Evolutionary conservation across 2,888 invertebrate genomes (phyloP), one percentile per base, ranked within the genome.

Genomic region (Calliphora vomitoria): DNA sequence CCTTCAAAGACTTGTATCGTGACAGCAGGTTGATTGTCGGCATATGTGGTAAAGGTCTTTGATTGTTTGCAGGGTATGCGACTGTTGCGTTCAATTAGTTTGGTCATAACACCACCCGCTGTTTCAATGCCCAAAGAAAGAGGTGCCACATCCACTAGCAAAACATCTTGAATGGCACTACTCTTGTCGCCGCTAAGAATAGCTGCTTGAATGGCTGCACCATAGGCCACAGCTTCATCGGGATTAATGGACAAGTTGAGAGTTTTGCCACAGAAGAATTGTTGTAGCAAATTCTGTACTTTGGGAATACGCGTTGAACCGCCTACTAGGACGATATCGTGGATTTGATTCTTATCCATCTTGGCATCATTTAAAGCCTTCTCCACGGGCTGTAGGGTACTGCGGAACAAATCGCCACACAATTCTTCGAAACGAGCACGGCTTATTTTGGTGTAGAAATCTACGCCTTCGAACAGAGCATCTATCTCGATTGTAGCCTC

Each of bases 231-330:
- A 0, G 97, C 97, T 91, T 97, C 97, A 90, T 97, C 97, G 0
- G 97, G 97, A 91, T 97, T 97, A 91, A 97, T 96, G 78, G 96
- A 96, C 66, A 96, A 94, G 92, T 96, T 96, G 50, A 97, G 93
- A 66, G 95, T 94, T 93, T 96, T 97, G 10, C 95, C 96, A 90
- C 95, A 95, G 95, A 97, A 97, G 94, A 96, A 97, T 93, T 96
- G 96, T 93, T 96, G 95, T 44, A 97, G 94, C 89, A 97, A 93
- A 87, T 94, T 95, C 93, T 97, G 97, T 50, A 97, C 95, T 92
- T 97, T 97, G 0, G 97, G 97, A 83, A 97, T 97, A 85, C 97
- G 95, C 0, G 96, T 97, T 0, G 97, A 97, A 38, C 97, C 97
- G 13, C 97, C 97, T 31, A 97, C 97, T 25, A 97, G 94, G 0